Evolutionary conservation across 2,113 vertebrate genomes (phyloP), one percentile per base, ranked within the genome.

Genomic region (Pampusana beccarii): DNA sequence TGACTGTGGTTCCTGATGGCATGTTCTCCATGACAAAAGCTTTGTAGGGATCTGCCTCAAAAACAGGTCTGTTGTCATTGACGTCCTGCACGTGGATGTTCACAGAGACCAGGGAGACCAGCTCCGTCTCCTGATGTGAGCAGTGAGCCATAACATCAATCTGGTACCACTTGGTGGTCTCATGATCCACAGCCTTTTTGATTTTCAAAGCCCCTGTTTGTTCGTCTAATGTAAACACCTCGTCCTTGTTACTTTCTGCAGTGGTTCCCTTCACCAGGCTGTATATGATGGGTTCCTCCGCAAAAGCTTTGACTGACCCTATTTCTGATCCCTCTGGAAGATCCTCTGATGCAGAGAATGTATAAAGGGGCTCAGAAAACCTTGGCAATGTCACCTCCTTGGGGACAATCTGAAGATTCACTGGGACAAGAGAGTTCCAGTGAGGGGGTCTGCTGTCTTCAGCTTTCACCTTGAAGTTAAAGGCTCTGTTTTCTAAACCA

Each of bases 341-440:
- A 91, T 99, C 99, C 83, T 99, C 99, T 11, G 98, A 97, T 31
- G 99, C 98, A 13, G 99, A 99, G 96, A 99, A 99, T 0, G 98
- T 98, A 93, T 99, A 99, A 29, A 99, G 97, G 33, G 99, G 99
- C 93, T 99, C 99, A 21, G 99, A 99, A 97, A 99, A 99, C 88
- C 98, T 98, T 1, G 99, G 99, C 29, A 99, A 97, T 50, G 98
- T 97, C 36, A 99, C 98, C 70, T 99, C 99, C 5, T 98, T 98
- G 58, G 99, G 98, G 66, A 99, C 98, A 53, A 99, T 99, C 83
- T 98, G 99, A 60, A 99, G 98, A 72, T 98, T 98, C 40, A 99
- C 98, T 3, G 98, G 99, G 54, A 99, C 98, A 16, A 98, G 96
- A 40, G 99, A 98, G 95, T 99, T 99, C 96, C 99, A 98, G 72